Conservation (phyloP, 2,888 invertebrate species). For the Diogma glabrata region DNA sequence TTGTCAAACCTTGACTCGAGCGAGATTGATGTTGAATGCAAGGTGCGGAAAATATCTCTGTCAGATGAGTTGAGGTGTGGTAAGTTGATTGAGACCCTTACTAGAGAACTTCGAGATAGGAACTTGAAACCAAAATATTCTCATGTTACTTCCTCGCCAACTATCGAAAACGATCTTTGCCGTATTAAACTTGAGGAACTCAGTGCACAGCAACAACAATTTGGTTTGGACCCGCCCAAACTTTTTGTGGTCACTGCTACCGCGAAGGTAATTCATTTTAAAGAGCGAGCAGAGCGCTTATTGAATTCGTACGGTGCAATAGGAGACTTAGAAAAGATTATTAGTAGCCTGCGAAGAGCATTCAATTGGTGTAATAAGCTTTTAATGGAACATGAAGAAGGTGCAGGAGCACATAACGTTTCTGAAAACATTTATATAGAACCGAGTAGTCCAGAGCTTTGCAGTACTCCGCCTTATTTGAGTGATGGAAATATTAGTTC, state of each 20-base stretch:
- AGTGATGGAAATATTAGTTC: too few relatives aligned
- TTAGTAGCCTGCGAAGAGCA: neutral
- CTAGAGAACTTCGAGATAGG: too few relatives aligned
- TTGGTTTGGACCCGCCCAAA: neutral
- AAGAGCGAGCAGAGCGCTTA: neutral
- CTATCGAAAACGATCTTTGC: neutral
- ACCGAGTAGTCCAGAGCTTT: too few relatives aligned
- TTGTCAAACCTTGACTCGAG: neutral
- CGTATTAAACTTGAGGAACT: neutral
- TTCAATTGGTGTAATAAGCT: neutral
- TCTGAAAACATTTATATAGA: too few relatives aligned
- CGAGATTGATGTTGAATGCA: neutral
- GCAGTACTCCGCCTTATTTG: too few relatives aligned
- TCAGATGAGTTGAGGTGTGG: too few relatives aligned
- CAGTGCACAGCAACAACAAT: neutral
- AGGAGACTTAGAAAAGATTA: neutral
- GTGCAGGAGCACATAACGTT: too few relatives aligned
- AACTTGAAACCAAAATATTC: neutral
- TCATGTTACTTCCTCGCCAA: neutral
- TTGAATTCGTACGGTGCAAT: neutral
- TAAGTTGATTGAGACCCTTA: too few relatives aligned
- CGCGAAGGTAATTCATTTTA: neutral
- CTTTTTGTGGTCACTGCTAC: neutral
- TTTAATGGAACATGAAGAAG: too few relatives aligned
- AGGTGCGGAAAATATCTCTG: too few relatives aligned